Evolutionary conservation across 2,113 vertebrate species (phyloP), one percentile per base, ranked within the genome.

Genomic region (Machaerirhynchus nigripectus): DNA sequence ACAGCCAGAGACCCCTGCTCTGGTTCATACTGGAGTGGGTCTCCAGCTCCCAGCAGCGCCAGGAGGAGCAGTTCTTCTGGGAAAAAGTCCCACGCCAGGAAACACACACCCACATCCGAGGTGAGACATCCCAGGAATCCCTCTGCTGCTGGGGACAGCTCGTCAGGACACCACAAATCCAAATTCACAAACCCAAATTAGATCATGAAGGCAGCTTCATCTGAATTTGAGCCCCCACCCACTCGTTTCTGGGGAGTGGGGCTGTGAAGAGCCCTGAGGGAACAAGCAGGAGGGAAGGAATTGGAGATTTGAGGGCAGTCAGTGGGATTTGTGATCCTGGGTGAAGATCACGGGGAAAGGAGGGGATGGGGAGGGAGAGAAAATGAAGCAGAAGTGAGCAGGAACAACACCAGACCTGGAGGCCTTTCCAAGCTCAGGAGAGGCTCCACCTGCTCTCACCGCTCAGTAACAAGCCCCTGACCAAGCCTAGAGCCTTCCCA

Each of bases 21-120:
- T 97, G 97, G 61, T 97, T 96, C 77, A 18, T 97, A 2, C 89
- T 98, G 57, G 97, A 98, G 69, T 97, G 97, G 97, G 7, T 47
- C 5, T 74, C 63, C n/a, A 63, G 30, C 28, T 2, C 40, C 31
- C 80, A 5, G 5, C 24, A 67, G 0, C 10, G 15, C 44, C 73
- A 31, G 23, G 47, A 84, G 26, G 50, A 95, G 27, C 17, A 14
- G 9, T 16, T 64, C 59, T 57, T 20, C 10, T 98, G 97, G 97
- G 37, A 84, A 18, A 95, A 60, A 10, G 13, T 97, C 17, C 87
- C 82, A 0, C 7, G 0, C 6, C 55, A 93, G 14, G 49, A 85
- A 16, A 95, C 64, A 1, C 67, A 22, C 30, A 53, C 35, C 0
- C 71, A 71, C 47, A 92, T 97, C 65, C 81, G 3, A 85, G 96